phyloP scores from a whole-genome alignment of 2,888 invertebrate species.

The Eugnorisma glareosa region DNA sequence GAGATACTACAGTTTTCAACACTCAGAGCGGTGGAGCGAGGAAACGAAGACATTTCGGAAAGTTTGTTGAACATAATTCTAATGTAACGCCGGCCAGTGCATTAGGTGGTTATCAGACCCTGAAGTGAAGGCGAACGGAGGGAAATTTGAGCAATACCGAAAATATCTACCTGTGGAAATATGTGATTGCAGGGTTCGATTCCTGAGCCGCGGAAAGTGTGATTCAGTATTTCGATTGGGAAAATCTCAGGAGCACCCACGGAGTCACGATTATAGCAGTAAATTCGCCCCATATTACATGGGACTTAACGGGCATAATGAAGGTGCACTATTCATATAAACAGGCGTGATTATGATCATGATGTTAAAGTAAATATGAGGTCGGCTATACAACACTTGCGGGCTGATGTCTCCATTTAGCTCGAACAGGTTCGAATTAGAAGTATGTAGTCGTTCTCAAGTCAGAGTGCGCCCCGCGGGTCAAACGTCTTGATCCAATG shows the following conservation, averaged over 20 bases:
- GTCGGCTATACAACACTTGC: neutral
- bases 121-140: constrained; percentile 28
- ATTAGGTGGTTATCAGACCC: constrained; percentile 54
- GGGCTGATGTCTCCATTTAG: constrained; percentile 8
- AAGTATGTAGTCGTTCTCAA: neutral
- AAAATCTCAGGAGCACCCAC: neutral
- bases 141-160: constrained; percentile 31
- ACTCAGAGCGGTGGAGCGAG: constrained; percentile 41
- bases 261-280: neutral
- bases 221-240: neutral
- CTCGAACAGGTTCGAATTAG: constrained; percentile 7
- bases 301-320: neutral
- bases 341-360: neutral
- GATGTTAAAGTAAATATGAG: neutral
- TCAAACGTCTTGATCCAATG: constrained; percentile 52
- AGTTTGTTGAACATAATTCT: constrained; percentile 34
- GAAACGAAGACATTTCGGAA: constrained; percentile 54
- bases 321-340: neutral
- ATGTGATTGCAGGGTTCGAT: neutral
- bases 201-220: neutral
- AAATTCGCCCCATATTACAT: neutral
- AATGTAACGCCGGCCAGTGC: constrained; percentile 33
- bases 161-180: neutral
- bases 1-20: constrained; percentile 31
- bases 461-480: constrained; percentile 13